Base-by-base conservation (phyloP, 2,113 vertebrate species). In the Colistium nudipinnis region DNA sequence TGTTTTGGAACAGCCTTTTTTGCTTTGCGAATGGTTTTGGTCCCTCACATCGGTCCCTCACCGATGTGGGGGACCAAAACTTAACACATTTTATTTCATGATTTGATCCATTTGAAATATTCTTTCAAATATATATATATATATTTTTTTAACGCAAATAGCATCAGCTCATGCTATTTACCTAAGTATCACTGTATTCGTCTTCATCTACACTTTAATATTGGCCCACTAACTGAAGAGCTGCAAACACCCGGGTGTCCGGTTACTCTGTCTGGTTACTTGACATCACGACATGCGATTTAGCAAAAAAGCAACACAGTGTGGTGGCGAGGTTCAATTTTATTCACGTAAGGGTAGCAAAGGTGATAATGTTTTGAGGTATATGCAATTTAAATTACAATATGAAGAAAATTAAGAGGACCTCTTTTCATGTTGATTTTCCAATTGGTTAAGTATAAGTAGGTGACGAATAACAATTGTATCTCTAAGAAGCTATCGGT, bases 281-380 rank as follows among this genome's bases (percentile, higher is more conserved):
- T 14, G 7, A 56, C 24, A 41, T 3, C 19, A 55, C 7, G 35
- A n/a, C 51, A 53, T 2, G 13, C 14, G 16, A 28, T 13, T 33
- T 6, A 3, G 25, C 0, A 61, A 12, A 31, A 19, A 49, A 16
- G 1, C 54, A 48, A 63, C 31, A 65, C 44, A 31, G 17, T 4
- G 10, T 41, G 12, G 48, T 69, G 31, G 69, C 61, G 53, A 61
- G 62, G 28, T 52, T 62, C 13, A 8, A 53, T 57, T 88, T 88
- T 84, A 86, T 86, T 85, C 0, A 52, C 74, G 52, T 84, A 36
- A 73, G 48, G 38, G 56, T 52, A 74, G 22, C 66, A 86, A 84
- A 86, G 51, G 60, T 13, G 12, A 64, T 25, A 61, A 71, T 16
- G 19, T 48, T 71, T n/a, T 62, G 57, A 65, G 48, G 67, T 62